Conservation (phyloP, 1,140 invertebrate genomes). For the Polyergus mexicanus region DNA sequence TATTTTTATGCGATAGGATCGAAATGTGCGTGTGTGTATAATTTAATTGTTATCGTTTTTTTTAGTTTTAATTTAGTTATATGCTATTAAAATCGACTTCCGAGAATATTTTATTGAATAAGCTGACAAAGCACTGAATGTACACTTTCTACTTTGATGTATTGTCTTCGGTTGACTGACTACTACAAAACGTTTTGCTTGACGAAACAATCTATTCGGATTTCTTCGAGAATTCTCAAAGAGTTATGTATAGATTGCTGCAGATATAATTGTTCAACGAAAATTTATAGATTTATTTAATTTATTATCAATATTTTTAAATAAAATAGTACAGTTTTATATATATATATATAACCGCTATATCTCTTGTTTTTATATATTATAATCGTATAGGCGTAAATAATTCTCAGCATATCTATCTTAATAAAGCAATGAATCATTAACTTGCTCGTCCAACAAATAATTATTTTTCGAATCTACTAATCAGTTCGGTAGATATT, state of each 20-base stretch:
- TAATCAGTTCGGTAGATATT: not conserved
- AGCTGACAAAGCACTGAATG: not conserved
- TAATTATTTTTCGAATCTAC: not conserved
- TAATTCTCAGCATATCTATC: too few relatives aligned
- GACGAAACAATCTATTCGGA: not conserved
- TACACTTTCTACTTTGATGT: conserved; percentile 29
- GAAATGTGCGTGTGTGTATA: not conserved
- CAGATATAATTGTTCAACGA: not conserved
- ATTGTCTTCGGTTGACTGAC: not conserved
- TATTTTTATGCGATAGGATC: not conserved
- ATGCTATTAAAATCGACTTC: not conserved
- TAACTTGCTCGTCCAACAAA: not conserved
- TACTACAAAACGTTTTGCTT: not conserved
- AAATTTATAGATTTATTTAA: not conserved
- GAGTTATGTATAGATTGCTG: not conserved
- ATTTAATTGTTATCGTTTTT: not conserved
- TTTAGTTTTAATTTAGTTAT: not conserved
- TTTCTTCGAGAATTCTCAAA: not conserved
- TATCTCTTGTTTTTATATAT: too few relatives aligned
- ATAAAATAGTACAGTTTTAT: too few relatives aligned
- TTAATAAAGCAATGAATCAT: not conserved
- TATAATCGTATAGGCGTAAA: too few relatives aligned
- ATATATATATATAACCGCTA: too few relatives aligned
- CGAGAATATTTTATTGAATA: not conserved
- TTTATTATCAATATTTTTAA: too few relatives aligned